Evolutionary conservation across 2,888 invertebrate genomes (phyloP).

Genomic region (Cryptocheilus praepositus): DNA sequence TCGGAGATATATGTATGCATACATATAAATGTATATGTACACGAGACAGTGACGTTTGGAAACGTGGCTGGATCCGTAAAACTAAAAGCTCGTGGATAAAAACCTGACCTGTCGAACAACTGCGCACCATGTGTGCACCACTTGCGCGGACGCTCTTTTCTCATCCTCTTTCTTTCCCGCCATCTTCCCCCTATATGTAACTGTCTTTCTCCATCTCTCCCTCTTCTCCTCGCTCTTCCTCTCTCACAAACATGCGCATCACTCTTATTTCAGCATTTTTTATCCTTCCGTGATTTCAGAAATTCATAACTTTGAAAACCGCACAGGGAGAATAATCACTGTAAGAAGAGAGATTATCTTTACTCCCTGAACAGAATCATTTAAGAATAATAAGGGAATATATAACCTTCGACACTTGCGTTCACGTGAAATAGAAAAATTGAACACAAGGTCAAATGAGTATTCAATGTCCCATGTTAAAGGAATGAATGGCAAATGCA

Average conservation of each 20-base stretch:
- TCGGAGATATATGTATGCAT: slow-evolving; percentile 37
- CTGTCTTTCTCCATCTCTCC: slow-evolving; percentile 22
- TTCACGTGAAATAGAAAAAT: no score
- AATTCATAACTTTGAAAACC: no score
- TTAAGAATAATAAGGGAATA: no score
- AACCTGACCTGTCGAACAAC: slow-evolving; percentile 75
- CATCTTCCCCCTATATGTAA: slow-evolving; percentile 19
- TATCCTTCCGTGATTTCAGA: no score
- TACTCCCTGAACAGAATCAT: no score
- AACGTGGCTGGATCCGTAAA: slow-evolving; percentile 65
- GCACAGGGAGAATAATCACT: no score
- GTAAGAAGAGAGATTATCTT: no score
- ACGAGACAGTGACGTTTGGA: slow-evolving; percentile 35
- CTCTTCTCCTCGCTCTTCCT: slow-evolving; percentile 6
- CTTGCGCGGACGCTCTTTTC: slow-evolving; percentile 65
- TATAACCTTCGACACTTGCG: no score
- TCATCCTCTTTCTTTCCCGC: slow-evolving; percentile 44
- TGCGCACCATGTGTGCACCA: slow-evolving; percentile 74
- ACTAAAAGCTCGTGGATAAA: slow-evolving; percentile 70
- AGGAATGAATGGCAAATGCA: no score
- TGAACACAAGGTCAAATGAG: no score
- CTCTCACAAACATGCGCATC: background rate
- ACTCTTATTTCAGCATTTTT: no score
- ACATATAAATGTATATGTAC: slow-evolving; percentile 15
- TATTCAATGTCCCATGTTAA: no score